Conservation (phyloP, 2,113 vertebrate genomes). For the Hemibagrus wyckioides region DNA sequence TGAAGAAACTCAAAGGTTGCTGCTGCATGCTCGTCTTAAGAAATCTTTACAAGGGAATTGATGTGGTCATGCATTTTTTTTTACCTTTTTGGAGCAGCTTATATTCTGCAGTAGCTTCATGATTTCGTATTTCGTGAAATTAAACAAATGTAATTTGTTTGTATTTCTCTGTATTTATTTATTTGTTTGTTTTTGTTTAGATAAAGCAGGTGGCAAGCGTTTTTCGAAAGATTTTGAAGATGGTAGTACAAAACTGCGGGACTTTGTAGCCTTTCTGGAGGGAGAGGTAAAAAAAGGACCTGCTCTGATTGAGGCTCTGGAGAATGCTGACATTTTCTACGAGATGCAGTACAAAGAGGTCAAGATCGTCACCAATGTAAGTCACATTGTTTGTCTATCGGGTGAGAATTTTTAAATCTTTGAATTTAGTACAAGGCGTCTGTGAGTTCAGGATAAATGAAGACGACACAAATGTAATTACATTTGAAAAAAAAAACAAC, state of each 20-base stretch:
- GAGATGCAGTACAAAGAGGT: constrained; percentile 98
- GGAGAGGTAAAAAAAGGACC: constrained; percentile 82
- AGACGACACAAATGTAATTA: background rate
- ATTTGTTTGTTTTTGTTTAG: constrained; percentile 62
- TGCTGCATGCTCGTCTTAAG: background rate
- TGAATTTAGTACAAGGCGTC: background rate
- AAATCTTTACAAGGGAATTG: background rate
- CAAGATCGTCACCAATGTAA: constrained; percentile 95
- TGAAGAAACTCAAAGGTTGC: constrained; percentile 93
- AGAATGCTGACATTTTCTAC: constrained; percentile 93
- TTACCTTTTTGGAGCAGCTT: background rate
- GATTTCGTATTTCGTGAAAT: background rate
- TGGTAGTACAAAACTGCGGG: constrained; percentile 89
- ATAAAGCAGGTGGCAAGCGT: constrained; percentile 95
- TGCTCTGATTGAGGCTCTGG: constrained; percentile 80
- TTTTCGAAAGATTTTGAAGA: constrained; percentile 98
- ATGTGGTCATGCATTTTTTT: background rate
- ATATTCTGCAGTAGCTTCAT: background rate
- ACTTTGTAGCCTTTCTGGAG: constrained; percentile 89
- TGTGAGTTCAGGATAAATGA: background rate
- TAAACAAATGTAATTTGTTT: background rate
- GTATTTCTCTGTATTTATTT: too few relatives aligned
- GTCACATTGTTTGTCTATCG: constrained; percentile 53
- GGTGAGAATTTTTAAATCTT: background rate
- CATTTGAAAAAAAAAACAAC: background rate